Evolutionary conservation across 1,140 invertebrate genomes (phyloP), one percentile per base, ranked within the genome.

Genomic region (Zaprionus ghesquierei): DNA sequence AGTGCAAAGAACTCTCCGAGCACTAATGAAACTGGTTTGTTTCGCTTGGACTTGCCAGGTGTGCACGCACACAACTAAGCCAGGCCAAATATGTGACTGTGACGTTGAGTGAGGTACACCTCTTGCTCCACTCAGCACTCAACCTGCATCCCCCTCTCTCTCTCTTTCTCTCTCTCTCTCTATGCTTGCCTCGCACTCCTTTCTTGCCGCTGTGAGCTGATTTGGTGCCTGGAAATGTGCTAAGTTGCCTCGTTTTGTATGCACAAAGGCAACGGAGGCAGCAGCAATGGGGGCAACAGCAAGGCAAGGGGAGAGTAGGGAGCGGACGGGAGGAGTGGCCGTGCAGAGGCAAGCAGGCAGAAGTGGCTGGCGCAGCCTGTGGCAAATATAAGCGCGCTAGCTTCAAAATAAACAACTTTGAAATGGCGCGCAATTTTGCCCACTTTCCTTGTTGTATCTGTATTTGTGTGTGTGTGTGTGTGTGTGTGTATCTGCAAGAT

Each of bases 201-300:
- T 27, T 54, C 44, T 44, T 25, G 44, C 41, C 35, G 56, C 49
- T 54, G 31, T 38, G 38, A 55, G 64, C 23, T 33, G 22, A 79
- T 73, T 65, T 84, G 81, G 66, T 80, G 80, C 75, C 75, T 80
- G 77, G 68, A 84, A 85, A 73, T 84, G 81, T 84, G 77, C 77
- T 85, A 85, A 84, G 65, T 84, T 84, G 76, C 72, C 63, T 78
- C 71, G 79, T 81, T 75, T 75, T 75, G 79, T 82, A 78, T 84
- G 80, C 80, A 84, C 80, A 82, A 79, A 79, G 73, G 72, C 58
- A 70, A n/a, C n/a, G n/a, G n/a, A n/a, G n/a, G 51, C 20, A 44
- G 15, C 38, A 33, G 65, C 55, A 51, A 59, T 29, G 31, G 54
- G 9, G 20, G 25, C 8, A 38, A 6, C 1, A n/a, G 22, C 1